Percentiles rank a stretch among this genome's conserved stretches.
Evolutionary conservation across 2,113 vertebrate species (phyloP).

Genomic region (Seriola aureovittata): DNA sequence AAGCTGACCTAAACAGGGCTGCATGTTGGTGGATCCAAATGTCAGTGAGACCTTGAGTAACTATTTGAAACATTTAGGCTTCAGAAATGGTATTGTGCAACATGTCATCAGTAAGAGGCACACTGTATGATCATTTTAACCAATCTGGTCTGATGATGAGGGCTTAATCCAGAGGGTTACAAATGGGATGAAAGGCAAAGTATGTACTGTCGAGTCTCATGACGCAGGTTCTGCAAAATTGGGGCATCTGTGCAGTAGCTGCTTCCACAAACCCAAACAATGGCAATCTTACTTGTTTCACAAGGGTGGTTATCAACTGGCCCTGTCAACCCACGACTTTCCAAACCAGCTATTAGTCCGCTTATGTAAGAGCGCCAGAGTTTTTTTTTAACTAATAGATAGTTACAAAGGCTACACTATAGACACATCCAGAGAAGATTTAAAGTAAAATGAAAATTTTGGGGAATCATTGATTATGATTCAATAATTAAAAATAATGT

Average conservation of each 20-base stretch:
- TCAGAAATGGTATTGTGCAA: background rate
- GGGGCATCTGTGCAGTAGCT: conserved; percentile 23
- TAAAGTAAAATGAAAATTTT: background rate
- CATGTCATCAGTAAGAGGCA: background rate
- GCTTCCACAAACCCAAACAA: conserved; percentile 48
- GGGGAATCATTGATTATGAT: background rate
- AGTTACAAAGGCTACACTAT: conserved; percentile 5
- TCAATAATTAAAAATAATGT: background rate
- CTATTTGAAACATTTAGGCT: background rate
- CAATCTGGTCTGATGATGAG: background rate
- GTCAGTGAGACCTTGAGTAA: background rate
- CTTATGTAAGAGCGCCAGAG: conserved; percentile 51
- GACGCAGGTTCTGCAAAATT: conserved; percentile 33
- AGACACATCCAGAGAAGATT: conserved; percentile 1
- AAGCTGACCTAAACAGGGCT: background rate
- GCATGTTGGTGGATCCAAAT: background rate
- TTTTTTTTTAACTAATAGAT: conserved; percentile 1
- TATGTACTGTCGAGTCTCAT: background rate
- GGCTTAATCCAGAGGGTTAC: conserved; percentile 19
- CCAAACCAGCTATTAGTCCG: conserved; percentile 57
- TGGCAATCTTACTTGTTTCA: conserved; percentile 48
- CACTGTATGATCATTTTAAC: background rate
- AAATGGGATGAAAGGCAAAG: background rate
- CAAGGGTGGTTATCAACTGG: conserved; percentile 56
- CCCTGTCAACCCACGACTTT: conserved; percentile 53